A percentile compares a stretch with the other conserved stretches of the same genome.
These are phyloP conservation scores for Perca schrenkii DNA, from an alignment of 2,113 vertebrate genomes.

Conservation along the genomic window DNA sequence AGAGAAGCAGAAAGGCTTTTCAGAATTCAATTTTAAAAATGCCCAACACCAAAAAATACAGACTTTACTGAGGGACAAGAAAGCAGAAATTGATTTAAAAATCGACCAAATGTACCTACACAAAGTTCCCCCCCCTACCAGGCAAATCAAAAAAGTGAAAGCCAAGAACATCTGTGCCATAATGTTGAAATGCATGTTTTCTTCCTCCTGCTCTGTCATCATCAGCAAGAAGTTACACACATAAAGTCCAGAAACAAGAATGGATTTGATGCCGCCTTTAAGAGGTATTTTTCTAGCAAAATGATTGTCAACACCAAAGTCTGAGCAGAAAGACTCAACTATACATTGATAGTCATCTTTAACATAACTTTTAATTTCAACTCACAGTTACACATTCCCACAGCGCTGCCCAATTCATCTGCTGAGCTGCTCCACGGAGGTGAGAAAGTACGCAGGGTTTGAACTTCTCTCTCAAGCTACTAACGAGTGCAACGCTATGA, in stretches of 20 bases:
- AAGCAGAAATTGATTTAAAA: conserved; percentile 40
- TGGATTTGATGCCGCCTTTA: background rate
- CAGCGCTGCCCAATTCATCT: too few relatives aligned
- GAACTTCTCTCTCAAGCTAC: background rate
- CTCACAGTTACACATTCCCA: too few relatives aligned
- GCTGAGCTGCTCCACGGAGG: too few relatives aligned
- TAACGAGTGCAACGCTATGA: background rate
- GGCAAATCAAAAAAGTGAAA: conserved; percentile 8
- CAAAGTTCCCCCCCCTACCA: background rate
- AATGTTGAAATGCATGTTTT: conserved; percentile 4
- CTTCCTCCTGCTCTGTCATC: background rate
- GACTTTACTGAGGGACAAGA: conserved; percentile 12
- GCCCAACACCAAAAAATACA: conserved; percentile 31
- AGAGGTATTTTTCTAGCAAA: background rate
- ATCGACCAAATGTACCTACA: conserved; percentile 22
- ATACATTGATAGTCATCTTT: too few relatives aligned
- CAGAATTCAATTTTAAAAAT: conserved; percentile 57
- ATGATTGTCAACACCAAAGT: too few relatives aligned
- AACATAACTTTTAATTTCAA: too few relatives aligned
- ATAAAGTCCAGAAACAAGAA: background rate
- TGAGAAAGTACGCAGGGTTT: too few relatives aligned
- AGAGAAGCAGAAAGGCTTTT: conserved; percentile 34
- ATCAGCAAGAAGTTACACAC: background rate
- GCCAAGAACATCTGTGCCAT: background rate
- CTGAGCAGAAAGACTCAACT: too few relatives aligned